Evolutionary conservation across 2,797 vertebrate species (phyloP).

Genomic region (Aeoliscus strigatus): DNA sequence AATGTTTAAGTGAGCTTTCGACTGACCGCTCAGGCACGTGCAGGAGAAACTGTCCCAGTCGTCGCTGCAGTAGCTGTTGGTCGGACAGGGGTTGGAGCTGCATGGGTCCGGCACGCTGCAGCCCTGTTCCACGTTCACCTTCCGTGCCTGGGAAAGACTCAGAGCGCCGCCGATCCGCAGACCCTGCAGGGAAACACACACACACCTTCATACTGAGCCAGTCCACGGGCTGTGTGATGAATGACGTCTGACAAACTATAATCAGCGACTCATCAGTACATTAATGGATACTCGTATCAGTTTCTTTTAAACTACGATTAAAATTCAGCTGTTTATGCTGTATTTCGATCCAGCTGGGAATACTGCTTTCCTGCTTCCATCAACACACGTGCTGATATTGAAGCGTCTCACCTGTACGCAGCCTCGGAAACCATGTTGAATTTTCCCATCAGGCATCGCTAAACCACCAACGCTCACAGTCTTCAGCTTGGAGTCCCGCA

Average conservation of each 20-base stretch:
- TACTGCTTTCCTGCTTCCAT: too few species aligned
- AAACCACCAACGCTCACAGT: constrained; percentile 82
- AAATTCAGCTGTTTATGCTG: too few species aligned
- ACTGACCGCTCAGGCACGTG: constrained; percentile 83
- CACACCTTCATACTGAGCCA: neutral
- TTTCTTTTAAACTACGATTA: too few species aligned
- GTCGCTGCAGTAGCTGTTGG: constrained; percentile 85
- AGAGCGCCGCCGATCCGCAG: constrained; percentile 80
- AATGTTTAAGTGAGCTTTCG: neutral
- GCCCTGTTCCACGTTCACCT: constrained; percentile 81
- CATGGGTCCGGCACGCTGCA: constrained; percentile 87
- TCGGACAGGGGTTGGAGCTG: constrained; percentile 83
- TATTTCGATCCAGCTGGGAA: too few species aligned
- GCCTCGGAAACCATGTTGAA: constrained; percentile 84
- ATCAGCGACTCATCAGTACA: too few species aligned
- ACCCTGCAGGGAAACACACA: constrained; percentile 69
- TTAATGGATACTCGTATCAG: too few species aligned
- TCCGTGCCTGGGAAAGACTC: constrained; percentile 74
- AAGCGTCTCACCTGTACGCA: constrained; percentile 79
- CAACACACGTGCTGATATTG: neutral
- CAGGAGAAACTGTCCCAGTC: constrained; percentile 90
- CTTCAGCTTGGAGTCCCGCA: constrained; percentile 80
- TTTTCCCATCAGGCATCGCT: constrained; percentile 60
- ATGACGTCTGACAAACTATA: too few species aligned
- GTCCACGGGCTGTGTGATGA: too few species aligned